Percentiles rank a stretch among this genome's conserved stretches.
phyloP scores from a whole-genome alignment of 1,140 invertebrate genomes.

The Drosophila mayri region DNA sequence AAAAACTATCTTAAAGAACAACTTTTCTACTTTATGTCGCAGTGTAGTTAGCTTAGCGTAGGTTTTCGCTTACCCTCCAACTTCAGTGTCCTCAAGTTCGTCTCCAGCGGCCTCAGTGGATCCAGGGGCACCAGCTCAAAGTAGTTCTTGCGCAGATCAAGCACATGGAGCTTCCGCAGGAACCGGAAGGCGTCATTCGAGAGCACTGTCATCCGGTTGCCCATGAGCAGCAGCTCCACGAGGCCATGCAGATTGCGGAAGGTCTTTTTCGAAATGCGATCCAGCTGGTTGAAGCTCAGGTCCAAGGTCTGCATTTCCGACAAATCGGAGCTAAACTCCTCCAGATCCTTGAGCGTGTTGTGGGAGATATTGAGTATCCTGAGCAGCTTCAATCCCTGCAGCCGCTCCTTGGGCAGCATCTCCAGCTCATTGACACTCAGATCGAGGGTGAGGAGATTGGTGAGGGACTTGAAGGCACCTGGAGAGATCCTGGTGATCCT shows the following conservation, averaged over 20 bases:
- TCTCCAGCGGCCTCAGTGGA: slow-evolving; percentile 91
- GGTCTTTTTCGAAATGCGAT: slow-evolving; percentile 90
- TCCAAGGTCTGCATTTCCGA: slow-evolving; percentile 92
- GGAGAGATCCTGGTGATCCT: slow-evolving; percentile 93
- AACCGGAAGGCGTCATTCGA: slow-evolving; percentile 92
- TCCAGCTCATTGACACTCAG: slow-evolving; percentile 94
- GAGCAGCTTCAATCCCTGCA: slow-evolving; percentile 91
- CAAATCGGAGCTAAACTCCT: slow-evolving; percentile 93
- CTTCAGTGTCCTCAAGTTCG: slow-evolving; percentile 90
- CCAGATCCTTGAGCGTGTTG: slow-evolving; percentile 92
- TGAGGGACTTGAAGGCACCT: slow-evolving; percentile 92
- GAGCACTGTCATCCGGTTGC: slow-evolving; percentile 92
- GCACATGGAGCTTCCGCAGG: slow-evolving; percentile 91
- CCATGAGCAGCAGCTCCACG: slow-evolving; percentile 91
- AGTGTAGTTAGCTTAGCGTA: neutral
- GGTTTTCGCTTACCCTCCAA: slow-evolving; percentile 88
- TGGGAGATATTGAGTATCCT: slow-evolving; percentile 92
- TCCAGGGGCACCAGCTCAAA: slow-evolving; percentile 92
- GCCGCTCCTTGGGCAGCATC: slow-evolving; percentile 92
- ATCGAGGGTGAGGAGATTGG: slow-evolving; percentile 92
- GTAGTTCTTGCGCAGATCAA: slow-evolving; percentile 94
- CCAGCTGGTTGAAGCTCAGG: slow-evolving; percentile 93
- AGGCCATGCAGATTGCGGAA: slow-evolving; percentile 91
- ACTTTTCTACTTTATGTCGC: neutral
- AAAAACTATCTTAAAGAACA: too few relatives aligned